phyloP scores from a whole-genome alignment of 2,113 vertebrate genomes.

The Passer montanus region DNA sequence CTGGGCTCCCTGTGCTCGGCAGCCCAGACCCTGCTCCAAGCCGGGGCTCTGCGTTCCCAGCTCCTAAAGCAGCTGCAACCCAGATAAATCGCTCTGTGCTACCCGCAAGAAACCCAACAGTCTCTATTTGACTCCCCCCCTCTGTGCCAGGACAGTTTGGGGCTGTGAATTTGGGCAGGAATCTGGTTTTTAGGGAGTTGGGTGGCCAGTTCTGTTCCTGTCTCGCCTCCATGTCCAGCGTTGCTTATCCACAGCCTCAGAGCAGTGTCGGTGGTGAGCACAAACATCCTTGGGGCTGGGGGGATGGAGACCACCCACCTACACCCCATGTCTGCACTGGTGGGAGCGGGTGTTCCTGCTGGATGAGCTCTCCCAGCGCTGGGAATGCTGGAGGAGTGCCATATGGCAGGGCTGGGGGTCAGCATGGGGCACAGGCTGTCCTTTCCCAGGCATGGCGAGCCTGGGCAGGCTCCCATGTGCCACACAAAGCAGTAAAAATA shows the following conservation, averaged over 20 bases:
- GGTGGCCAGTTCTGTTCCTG: not conserved
- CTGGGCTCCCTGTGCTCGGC: not conserved
- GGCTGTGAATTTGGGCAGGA: not conserved
- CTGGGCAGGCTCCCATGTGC: not conserved
- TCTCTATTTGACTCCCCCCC: no score
- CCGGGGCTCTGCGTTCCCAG: accelerated
- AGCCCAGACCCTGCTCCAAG: not conserved
- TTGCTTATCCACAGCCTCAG: not conserved
- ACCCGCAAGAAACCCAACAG: not conserved
- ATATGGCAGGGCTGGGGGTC: not conserved
- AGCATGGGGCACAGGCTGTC: not conserved
- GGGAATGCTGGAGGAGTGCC: not conserved
- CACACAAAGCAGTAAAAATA: not conserved
- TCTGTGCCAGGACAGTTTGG: not conserved
- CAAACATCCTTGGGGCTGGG: not conserved
- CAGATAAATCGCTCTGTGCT: not conserved
- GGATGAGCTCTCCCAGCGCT: not conserved
- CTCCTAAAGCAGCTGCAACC: not conserved
- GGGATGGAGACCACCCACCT: not conserved
- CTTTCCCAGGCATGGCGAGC: not conserved
- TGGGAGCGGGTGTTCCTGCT: not conserved
- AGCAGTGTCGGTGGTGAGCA: not conserved
- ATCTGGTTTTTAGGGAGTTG: not conserved
- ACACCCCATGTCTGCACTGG: not conserved
- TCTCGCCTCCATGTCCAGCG: not conserved